Conservation (phyloP, 2,888 invertebrate species). For the Diploptera punctata region DNA sequence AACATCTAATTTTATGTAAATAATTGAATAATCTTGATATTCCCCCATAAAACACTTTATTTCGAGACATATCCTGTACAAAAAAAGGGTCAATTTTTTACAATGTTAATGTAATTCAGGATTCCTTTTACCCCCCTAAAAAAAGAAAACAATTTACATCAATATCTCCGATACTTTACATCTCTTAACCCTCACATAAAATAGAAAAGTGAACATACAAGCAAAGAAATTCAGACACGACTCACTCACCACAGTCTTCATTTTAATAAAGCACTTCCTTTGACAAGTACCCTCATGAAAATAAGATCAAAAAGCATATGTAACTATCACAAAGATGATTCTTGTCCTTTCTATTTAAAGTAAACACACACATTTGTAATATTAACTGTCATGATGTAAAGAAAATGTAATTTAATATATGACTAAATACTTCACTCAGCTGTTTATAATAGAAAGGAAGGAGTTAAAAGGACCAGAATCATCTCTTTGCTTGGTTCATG, state of each 20-base stretch:
- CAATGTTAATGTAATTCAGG: not conserved
- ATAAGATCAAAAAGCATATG: not conserved
- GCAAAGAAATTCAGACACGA: not conserved
- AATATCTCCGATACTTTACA: not conserved
- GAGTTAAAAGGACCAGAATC: slow-evolving; percentile 18
- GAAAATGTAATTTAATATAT: too few relatives aligned
- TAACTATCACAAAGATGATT: not conserved
- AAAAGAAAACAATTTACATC: slow-evolving; percentile 4
- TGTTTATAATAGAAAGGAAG: not conserved
- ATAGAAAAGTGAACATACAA: slow-evolving; percentile 1
- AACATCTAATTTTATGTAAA: too few relatives aligned
- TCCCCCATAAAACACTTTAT: slow-evolving; percentile 34
- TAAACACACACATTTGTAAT: not conserved
- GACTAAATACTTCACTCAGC: too few relatives aligned
- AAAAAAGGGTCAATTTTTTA: slow-evolving; percentile 1
- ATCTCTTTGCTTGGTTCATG: not conserved
- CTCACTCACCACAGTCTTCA: not conserved
- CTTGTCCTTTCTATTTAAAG: not conserved
- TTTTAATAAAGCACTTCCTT: slow-evolving; percentile 3
- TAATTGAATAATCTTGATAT: too few relatives aligned
- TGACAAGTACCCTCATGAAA: not conserved
- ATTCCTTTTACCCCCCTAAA: not conserved
- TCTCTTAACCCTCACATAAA: not conserved
- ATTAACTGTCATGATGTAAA: not conserved
- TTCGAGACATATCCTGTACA: slow-evolving; percentile 31